A percentile compares a stretch with the other conserved stretches of the same genome.
phyloP scores from a whole-genome alignment of 2,113 vertebrate species.

The Marmota monax region DNA sequence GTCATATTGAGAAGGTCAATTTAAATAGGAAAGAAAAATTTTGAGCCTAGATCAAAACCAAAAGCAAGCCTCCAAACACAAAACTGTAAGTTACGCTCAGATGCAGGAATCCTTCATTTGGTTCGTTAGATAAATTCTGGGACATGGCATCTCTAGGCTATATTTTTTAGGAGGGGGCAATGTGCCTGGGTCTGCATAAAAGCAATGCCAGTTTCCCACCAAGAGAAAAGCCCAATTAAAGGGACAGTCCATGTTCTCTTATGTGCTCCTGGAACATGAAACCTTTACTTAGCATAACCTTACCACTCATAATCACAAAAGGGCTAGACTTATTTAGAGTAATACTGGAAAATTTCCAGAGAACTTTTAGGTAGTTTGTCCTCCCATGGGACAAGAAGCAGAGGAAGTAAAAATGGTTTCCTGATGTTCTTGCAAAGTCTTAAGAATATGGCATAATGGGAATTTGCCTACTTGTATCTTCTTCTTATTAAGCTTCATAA shows the following conservation, averaged over 20 bases:
- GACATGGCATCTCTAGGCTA: not conserved
- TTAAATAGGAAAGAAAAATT: conserved; percentile 74
- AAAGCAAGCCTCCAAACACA: conserved; percentile 29
- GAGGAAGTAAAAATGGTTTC: conserved; percentile 66
- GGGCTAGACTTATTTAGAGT: not conserved
- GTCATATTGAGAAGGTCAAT: conserved; percentile 68
- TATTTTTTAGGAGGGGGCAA: not conserved
- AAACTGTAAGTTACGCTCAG: not conserved
- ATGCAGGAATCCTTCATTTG: conserved; percentile 33
- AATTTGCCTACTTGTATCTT: conserved; percentile 53
- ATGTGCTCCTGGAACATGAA: not conserved
- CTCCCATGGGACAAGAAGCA: not conserved
- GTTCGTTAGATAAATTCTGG: conserved; percentile 48
- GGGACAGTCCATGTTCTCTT: not conserved
- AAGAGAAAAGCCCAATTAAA: conserved; percentile 50
- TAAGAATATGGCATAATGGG: conserved; percentile 39
- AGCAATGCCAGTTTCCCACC: not conserved
- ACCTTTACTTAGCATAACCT: conserved; percentile 33
- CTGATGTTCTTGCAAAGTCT: conserved; percentile 64
- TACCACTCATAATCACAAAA: conserved; percentile 5
- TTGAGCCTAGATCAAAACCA: conserved; percentile 56
- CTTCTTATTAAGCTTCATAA: conserved; percentile 1
- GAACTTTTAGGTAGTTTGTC: conserved; percentile 61
- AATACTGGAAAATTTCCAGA: conserved; percentile 61
- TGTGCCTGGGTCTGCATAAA: not conserved